Conservation (phyloP, 2,113 vertebrate species). For the Chauna torquata region DNA sequence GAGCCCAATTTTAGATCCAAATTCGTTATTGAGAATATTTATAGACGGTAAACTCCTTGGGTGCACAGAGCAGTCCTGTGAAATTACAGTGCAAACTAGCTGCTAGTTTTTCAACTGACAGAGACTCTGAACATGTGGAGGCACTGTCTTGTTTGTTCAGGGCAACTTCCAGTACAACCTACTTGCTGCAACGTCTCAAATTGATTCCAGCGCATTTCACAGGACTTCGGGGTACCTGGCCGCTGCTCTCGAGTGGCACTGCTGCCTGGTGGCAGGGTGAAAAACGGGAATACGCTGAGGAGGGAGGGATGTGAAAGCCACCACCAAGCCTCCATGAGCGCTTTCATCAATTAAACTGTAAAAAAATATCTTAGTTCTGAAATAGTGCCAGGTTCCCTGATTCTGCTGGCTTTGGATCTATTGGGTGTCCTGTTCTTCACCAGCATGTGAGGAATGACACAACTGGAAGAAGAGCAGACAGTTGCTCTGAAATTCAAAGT, state of each 20-base stretch:
- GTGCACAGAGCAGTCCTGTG: background rate
- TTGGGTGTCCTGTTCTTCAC: background rate
- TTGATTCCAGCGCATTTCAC: background rate
- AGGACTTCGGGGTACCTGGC: background rate
- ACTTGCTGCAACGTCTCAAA: background rate
- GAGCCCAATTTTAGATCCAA: conserved; percentile 69
- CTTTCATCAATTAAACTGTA: background rate
- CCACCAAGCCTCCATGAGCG: background rate
- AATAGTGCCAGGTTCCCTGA: background rate
- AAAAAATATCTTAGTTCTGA: conserved; percentile 6
- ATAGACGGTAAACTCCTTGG: conserved; percentile 60
- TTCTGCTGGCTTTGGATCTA: background rate
- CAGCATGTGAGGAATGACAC: background rate
- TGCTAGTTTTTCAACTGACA: conserved; percentile 33
- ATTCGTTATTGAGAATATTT: conserved; percentile 73
- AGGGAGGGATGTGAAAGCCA: background rate
- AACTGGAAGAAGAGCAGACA: too few species aligned
- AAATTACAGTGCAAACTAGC: conserved; percentile 36
- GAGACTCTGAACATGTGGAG: conserved; percentile 2
- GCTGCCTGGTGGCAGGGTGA: background rate
- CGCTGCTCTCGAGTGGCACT: background rate
- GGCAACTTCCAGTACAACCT: conserved; percentile 28
- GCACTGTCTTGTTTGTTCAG: conserved; percentile 6
- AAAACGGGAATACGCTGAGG: background rate
- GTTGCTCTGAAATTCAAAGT: too few species aligned